Evolutionary conservation across 2,113 vertebrate species (phyloP).

Genomic region (Leptosomus discolor): DNA sequence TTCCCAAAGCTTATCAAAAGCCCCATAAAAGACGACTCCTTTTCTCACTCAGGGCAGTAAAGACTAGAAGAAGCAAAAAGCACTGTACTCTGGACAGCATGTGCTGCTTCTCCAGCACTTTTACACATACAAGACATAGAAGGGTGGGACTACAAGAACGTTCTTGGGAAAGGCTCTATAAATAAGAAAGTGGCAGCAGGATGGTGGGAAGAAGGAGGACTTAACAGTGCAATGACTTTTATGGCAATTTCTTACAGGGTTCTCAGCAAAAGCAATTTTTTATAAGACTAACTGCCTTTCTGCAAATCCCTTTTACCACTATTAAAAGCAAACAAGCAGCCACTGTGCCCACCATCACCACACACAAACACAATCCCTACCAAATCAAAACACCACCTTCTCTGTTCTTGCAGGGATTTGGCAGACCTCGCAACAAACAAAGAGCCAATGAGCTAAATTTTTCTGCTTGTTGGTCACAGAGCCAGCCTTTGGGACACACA

Average conservation of each 20-base stretch:
- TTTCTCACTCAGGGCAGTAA: background rate
- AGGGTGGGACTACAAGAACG: background rate
- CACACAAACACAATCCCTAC: background rate
- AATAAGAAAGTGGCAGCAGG: slow-evolving; percentile 33
- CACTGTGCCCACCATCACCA: background rate
- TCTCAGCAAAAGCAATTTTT: background rate
- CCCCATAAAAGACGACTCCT: background rate
- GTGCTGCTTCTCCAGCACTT: background rate
- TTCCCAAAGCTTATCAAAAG: background rate
- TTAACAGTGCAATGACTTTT: slow-evolving; percentile 2
- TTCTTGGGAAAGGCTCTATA: slow-evolving; percentile 31
- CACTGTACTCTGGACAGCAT: rapidly evolving
- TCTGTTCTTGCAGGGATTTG: background rate
- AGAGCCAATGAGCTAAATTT: rapidly evolving
- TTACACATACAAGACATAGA: background rate
- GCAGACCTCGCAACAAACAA: background rate
- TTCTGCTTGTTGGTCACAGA: background rate
- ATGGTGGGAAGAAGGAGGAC: slow-evolving; percentile 5
- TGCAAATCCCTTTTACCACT: background rate
- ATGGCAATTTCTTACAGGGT: background rate
- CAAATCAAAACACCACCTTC: background rate
- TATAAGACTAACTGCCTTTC: background rate
- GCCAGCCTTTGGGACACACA: rapidly evolving
- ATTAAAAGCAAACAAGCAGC: background rate
- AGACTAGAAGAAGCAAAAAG: background rate